These are phyloP conservation scores for Heterohyrax brucei DNA, from an alignment of 2,797 vertebrate species.

Conservation along the genomic window DNA sequence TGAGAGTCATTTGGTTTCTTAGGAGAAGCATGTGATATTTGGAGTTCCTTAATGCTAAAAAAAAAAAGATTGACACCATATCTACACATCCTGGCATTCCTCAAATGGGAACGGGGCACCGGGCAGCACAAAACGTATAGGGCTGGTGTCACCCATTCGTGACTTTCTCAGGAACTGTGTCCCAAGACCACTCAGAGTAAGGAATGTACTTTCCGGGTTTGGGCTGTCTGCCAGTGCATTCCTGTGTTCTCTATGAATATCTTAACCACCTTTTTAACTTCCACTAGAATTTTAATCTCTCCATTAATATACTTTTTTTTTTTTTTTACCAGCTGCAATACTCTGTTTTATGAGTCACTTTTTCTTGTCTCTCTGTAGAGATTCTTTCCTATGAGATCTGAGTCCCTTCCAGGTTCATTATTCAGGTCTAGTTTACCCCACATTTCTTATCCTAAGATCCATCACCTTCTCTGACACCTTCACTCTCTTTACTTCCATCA, in stretches of 20 bases:
- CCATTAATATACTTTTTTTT: not conserved
- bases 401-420: not conserved
- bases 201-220: not conserved
- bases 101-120: not conserved
- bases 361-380: constrained; percentile 8
- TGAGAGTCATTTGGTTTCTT: constrained; percentile 55
- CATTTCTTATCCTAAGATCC: not conserved
- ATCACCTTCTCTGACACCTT: not conserved
- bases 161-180: not conserved
- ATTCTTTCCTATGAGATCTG: not conserved
- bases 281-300: not conserved
- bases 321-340: not conserved
- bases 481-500: not conserved
- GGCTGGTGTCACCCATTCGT: not conserved
- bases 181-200: not conserved
- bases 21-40: constrained; percentile 5
- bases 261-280: not conserved
- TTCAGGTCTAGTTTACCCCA: not conserved
- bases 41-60: constrained; percentile 12
- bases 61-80: not conserved
- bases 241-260: not conserved
- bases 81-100: not conserved
- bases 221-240: not conserved
- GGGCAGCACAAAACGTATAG: not conserved
- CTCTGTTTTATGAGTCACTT: not conserved